These are phyloP conservation scores for Oncorhynchus clarkii DNA, from an alignment of 2,113 vertebrate genomes.

Conservation along the genomic window DNA sequence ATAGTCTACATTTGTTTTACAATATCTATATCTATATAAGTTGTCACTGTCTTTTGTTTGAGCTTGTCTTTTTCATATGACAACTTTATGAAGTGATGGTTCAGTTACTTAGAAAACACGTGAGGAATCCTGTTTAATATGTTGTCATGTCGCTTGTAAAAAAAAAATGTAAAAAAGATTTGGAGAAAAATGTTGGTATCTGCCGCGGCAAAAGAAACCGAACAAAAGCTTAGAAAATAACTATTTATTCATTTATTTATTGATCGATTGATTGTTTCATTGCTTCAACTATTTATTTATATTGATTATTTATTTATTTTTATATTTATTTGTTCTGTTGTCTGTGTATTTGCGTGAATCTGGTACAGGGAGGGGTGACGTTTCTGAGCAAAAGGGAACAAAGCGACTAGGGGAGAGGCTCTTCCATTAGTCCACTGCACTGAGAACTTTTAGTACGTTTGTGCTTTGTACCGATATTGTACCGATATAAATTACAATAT, in stretches of 20 bases:
- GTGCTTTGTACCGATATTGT: conserved; percentile 99
- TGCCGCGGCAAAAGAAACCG: conserved; percentile 77
- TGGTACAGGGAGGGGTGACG: conserved; percentile 85
- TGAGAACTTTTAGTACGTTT: conserved; percentile 99
- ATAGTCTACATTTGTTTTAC: conserved; percentile 98
- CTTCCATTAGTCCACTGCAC: conserved; percentile 98
- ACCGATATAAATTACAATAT: conserved; percentile 87
- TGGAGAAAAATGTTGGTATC: conserved; percentile 71
- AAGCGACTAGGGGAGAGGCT: conserved; percentile 92
- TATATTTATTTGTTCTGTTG: conserved; percentile 69
- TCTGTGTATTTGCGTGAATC: conserved; percentile 82
- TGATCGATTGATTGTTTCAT: conserved; percentile 68
- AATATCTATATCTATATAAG: conserved; percentile 99
- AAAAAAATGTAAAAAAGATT: conserved; percentile 73
- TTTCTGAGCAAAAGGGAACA: conserved; percentile 98
- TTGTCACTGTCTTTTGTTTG: conserved; percentile 99
- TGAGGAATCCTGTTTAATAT: conserved; percentile 99
- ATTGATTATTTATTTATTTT: conserved; percentile 73
- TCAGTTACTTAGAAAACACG: conserved; percentile 99
- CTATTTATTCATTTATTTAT: conserved; percentile 76
- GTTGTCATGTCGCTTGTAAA: conserved; percentile 99
- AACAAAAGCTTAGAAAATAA: conserved; percentile 78
- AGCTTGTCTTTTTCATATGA: conserved; percentile 95
- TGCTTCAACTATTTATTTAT: conserved; percentile 80
- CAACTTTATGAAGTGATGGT: conserved; percentile 96